Base-by-base conservation (phyloP, 2,113 vertebrate genomes). In the Toxotes jaculatrix region DNA sequence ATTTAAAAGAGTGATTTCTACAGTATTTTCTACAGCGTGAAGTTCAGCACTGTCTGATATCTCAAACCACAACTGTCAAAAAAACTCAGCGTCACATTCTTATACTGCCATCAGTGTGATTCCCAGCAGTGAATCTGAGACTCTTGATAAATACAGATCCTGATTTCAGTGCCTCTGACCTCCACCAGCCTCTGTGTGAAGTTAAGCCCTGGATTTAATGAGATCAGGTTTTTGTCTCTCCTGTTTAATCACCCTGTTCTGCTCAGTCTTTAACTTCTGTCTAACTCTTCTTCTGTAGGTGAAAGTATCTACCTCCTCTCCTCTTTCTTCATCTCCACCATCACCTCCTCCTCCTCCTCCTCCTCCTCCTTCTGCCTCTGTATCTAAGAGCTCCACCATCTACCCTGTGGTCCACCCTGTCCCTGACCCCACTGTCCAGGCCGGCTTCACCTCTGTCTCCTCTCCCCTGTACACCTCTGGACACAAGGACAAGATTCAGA, bases 351-450 rank as follows among this genome's bases (percentile, higher is more conserved):
- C 53, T 57, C 4, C 64, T 74, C 2, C 76, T 67, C 57, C 59
- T 94, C 92, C 93, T 93, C 78, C 91, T 69, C 89, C 95, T 69
- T 87, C 94, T 90, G 85, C 77, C 69, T 72, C 90, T 93, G 79
- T 89, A 66, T 87, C 94, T 89, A 75, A 91, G 59, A 89, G 92
- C 92, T 42, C 94, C 92, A 85, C 90, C 79, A 5, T 74, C 23
- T 79, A 76, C 43, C 73, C 89, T n/a, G 73, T 74, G 47, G 86
- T 92, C 87, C 95, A 91, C 62, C 90, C 92, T 64, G 88, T 96
- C 95, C 93, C 94, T 76, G 95, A 95, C 77, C 94, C 95, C 81
- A 81, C 95, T 88, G 88, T 90, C 89, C 76, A 95, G 82, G 86
- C 95, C 71, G 93, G 95, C 93, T 88, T 95, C 73, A 87, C 95